Percentiles rank a stretch among this genome's conserved stretches.
Conservation (phyloP, 2,797 vertebrate genomes). For the Micrastur ruficollis region DNA sequence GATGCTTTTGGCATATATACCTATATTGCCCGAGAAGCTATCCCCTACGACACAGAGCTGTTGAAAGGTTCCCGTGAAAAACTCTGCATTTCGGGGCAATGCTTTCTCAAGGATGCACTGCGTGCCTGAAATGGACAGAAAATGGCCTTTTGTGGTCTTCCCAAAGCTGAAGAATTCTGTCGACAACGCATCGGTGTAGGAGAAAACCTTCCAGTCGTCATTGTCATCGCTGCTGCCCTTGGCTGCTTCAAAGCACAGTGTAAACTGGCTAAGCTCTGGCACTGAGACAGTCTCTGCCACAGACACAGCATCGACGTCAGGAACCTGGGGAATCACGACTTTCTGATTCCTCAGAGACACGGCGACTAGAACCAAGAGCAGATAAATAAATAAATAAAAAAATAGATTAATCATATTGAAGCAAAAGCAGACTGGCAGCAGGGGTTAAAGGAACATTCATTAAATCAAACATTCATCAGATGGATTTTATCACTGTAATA, state of each 20-base stretch:
- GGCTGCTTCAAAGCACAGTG: slow-evolving; percentile 88
- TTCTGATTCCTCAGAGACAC: slow-evolving; percentile 95
- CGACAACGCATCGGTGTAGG: slow-evolving; percentile 67
- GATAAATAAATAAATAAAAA: not conserved
- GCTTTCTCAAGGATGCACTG: slow-evolving; percentile 75
- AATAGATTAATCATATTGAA: not conserved
- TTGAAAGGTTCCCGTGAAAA: slow-evolving; percentile 80
- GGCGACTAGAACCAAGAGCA: slow-evolving; percentile 73
- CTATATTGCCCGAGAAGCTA: slow-evolving; percentile 68
- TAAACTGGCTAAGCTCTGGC: slow-evolving; percentile 83
- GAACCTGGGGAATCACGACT: slow-evolving; percentile 74
- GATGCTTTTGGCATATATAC: slow-evolving; percentile 69
- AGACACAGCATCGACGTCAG: slow-evolving; percentile 61
- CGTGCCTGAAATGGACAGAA: slow-evolving; percentile 69
- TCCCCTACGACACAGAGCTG: slow-evolving; percentile 83
- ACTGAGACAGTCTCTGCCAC: slow-evolving; percentile 76
- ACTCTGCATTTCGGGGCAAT: slow-evolving; percentile 65
- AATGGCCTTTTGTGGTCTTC: slow-evolving; percentile 62
- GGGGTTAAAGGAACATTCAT: not conserved
- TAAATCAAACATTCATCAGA: not conserved
- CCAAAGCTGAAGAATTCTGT: slow-evolving; percentile 77
- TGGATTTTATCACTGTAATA: not conserved
- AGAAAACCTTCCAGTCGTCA: slow-evolving; percentile 84
- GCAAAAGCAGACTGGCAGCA: not conserved
- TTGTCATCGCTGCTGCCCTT: slow-evolving; percentile 63